Conservation (phyloP, 1,140 invertebrate species). For the Neodiprion fabricii region DNA sequence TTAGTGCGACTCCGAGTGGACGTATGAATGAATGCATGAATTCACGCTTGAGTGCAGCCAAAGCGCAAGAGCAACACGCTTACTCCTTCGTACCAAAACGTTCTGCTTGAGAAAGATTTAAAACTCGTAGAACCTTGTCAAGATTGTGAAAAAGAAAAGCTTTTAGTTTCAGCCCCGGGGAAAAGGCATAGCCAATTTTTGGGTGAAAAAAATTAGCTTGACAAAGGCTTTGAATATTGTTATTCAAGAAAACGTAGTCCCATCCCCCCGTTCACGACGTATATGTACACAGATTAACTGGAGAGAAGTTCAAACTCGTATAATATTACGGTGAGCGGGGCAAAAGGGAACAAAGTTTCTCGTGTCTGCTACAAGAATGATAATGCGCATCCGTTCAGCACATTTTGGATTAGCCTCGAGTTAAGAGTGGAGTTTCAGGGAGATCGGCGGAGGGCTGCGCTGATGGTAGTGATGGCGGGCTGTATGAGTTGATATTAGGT, state of each 20-base stretch:
- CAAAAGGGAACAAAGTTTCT: conserved; percentile 39
- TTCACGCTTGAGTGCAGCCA: too few species aligned
- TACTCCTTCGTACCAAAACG: too few species aligned
- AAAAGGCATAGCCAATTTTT: too few species aligned
- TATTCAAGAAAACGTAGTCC: conserved; percentile 4
- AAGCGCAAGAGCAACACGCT: too few species aligned
- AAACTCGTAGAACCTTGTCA: too few species aligned
- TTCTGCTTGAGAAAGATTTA: too few species aligned
- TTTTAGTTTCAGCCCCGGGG: too few species aligned
- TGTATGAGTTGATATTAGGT: conserved; percentile 52
- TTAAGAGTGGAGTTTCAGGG: conserved; percentile 16
- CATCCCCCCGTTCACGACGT: conserved; percentile 17
- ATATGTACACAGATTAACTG: conserved; percentile 35
- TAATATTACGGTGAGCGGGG: conserved; percentile 29
- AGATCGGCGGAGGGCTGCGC: conserved; percentile 9
- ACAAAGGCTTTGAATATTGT: not conserved
- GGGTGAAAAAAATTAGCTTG: not conserved
- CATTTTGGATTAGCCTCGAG: conserved; percentile 51
- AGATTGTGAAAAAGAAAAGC: too few species aligned
- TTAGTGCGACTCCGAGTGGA: too few species aligned
- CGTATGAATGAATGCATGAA: too few species aligned
- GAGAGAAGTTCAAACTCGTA: conserved; percentile 45
- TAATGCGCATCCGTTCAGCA: conserved; percentile 47
- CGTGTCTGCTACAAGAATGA: conserved; percentile 53
- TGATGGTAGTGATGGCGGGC: conserved; percentile 17